Conservation (phyloP, 2,113 vertebrate genomes). For the Ictalurus furcatus region DNA sequence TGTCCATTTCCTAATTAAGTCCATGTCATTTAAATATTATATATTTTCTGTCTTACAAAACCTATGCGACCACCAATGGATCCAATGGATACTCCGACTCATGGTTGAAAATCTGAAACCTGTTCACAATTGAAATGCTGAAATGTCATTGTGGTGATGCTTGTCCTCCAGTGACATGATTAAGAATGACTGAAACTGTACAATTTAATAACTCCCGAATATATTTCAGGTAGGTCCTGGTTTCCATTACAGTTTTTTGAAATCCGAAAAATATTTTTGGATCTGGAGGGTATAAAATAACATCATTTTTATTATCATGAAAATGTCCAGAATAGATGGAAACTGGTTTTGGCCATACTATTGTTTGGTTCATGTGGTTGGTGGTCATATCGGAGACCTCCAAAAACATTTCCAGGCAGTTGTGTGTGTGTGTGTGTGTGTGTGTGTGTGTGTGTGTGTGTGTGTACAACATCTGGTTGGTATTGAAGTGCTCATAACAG, state of each 20-base stretch:
- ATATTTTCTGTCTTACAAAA: background rate
- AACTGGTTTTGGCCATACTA: background rate
- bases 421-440: background rate
- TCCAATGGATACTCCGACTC: background rate
- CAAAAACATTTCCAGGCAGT: background rate
- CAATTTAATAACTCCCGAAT: background rate
- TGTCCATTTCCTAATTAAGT: background rate
- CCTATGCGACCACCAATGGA: background rate
- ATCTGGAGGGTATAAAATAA: background rate
- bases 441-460: no score
- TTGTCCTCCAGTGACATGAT: background rate
- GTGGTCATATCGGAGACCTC: no score
- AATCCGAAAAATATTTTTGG: background rate
- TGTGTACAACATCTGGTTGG: background rate
- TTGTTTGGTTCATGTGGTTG: slow-evolving; percentile 13
- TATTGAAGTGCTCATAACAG: background rate
- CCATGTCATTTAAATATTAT: background rate
- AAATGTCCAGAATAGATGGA: background rate
- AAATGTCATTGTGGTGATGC: background rate
- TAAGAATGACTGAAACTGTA: background rate
- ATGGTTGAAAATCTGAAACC: background rate
- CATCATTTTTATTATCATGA: background rate
- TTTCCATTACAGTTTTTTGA: background rate
- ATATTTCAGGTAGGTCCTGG: background rate
- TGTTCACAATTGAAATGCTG: background rate